Base-by-base conservation (phyloP, 2,797 vertebrate species). In the Glyptemys insculpta region DNA sequence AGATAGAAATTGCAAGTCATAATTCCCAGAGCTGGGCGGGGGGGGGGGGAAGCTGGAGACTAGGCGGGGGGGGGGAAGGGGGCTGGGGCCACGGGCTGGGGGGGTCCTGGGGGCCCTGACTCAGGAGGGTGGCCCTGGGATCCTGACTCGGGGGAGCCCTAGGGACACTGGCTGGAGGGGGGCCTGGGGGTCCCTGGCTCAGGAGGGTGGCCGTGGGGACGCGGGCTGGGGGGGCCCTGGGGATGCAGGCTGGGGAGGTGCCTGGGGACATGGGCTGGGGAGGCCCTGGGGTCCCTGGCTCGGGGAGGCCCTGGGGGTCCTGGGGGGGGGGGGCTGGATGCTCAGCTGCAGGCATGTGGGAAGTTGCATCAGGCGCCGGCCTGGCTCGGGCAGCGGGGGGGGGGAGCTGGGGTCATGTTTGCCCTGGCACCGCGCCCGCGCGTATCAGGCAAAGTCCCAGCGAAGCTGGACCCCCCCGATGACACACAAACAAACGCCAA, bases 161-260 rank as follows among this genome's bases (percentile, higher is more conserved):
- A 12, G 49, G 49, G 12, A 50, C 12, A 4, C 3, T 12, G 49
- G 12, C 49, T 50, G 49, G 49, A 12, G 12, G 12, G 11, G 49
- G 3, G 49, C 3, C 49, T 50, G 49, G 49, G 49, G 49, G 12
- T 12, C 12, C 49, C 12, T 5, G 49, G 12, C 49, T 50, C 14
- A 5, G 50, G 50, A 15, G 50, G 50, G 50, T 16, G 16, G 14
- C 50, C 12, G 12, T 52, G 50, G 50, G 50, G 5, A 12, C 5
- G 15, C 49, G 12, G 59, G 23, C 57, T 29, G 8, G 59, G 59
- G 57, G 10, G 27, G 12, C 12, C 57, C 57, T 29, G 12, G 65
- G 8, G n/a, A 21, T 2, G 4, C 4, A 4, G 53, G 53, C 18
- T 8, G 8, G n/a, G n/a, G 4, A 18, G 10, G 50, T 1, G 12